Conservation (phyloP, 2,113 vertebrate species). For the Probosciger aterrimus region DNA sequence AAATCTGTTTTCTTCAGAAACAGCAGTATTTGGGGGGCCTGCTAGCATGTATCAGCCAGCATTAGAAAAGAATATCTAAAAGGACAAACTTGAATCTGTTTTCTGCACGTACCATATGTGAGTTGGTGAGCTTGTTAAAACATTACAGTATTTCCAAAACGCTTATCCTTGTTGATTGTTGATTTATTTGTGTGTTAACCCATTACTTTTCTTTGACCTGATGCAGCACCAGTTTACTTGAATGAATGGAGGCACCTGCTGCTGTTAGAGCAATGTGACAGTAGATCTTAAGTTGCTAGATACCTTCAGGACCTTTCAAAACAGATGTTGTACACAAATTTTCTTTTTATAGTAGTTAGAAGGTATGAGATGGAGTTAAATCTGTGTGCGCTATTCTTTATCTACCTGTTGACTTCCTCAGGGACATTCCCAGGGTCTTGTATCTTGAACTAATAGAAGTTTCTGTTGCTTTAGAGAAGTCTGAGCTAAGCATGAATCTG, state of each 20-base stretch:
- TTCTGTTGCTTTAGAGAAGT: background rate
- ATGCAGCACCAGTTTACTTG: background rate
- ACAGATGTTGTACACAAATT: background rate
- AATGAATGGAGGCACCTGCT: background rate
- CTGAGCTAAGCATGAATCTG: accelerated
- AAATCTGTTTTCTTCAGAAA: slow-evolving; percentile 8
- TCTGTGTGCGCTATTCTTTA: background rate
- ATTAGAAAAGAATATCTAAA: background rate
- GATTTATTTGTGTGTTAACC: background rate
- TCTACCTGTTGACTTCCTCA: background rate
- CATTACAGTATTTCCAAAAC: background rate
- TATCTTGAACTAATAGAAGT: background rate
- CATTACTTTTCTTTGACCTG: background rate
- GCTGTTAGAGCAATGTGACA: background rate
- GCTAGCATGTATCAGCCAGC: background rate
- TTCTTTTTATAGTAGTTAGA: background rate
- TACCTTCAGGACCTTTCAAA: background rate
- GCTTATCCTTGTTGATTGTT: background rate
- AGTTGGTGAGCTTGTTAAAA: background rate
- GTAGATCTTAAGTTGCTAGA: background rate
- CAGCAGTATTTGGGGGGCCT: background rate
- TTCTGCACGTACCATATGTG: background rate
- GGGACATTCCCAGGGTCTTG: accelerated
- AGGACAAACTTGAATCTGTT: background rate
- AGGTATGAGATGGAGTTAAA: background rate